Base-by-base conservation (phyloP, 2,888 invertebrate species). In the Volucella zonaria region DNA sequence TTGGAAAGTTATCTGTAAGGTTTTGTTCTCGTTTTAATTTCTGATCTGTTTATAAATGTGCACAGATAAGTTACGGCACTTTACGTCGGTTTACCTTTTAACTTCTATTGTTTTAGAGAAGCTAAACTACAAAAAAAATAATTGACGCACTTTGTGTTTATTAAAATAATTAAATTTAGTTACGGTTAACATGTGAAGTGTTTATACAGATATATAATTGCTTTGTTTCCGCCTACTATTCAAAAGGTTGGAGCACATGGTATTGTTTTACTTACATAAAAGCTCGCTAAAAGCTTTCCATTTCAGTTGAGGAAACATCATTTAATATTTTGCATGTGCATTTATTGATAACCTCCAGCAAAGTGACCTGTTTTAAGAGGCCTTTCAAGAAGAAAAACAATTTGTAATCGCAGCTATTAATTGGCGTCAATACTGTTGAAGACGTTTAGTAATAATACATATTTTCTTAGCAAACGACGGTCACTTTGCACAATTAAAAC, bases 321-420 rank as follows among this genome's bases (percentile, higher is more conserved):
- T 8, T 45, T 14, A 38, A 31, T 18, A 40, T 70, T 76, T 70
- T 81, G 71, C 54, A 66, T 58, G 18, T 64, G 23, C 51, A 11
- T 23, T 10, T 56, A 31, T 52, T 64, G 81, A 82, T 82, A 82
- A 82, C 81, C 81, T 76, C 81, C 81, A 76, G 15, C 61, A 15
- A 75, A 81, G 71, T 82, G 81, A 82, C 81, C 81, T 45, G 10
- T 54, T 23, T 43, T 62, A 31, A 54, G 51, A 18, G 64, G 62
- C 15, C 66, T n/a, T 52, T 54, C 49, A 64, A 14, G 43, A 42
- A 62, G 43, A 42, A 62, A 61, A 67, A 74, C 61, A 67, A 66
- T 59, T 61, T 73, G 58, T 49, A 23, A 15, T 51, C 18, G 40
- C 45, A 66, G 31, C 49, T 31, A 67, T 58, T 59, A 43, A 75